phyloP scores from a whole-genome alignment of 2,113 vertebrate genomes.

The Ictalurus punctatus region DNA sequence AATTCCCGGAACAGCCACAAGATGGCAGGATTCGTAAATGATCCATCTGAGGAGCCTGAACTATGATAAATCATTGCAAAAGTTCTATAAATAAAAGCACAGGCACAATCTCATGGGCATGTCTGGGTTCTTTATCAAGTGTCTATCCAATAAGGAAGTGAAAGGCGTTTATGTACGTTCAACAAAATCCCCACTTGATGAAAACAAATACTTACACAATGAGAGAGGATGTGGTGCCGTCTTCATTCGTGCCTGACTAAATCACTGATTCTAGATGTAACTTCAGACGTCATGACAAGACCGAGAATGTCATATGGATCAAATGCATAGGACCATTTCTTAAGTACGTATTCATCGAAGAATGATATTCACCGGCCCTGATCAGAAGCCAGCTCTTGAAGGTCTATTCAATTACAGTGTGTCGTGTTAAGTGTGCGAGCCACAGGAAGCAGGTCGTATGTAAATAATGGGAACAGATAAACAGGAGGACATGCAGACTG shows the following conservation, averaged over 20 bases:
- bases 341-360: background rate
- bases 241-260: background rate
- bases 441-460: slow-evolving; percentile 20
- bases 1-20: slow-evolving; percentile 30
- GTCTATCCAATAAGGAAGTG: background rate
- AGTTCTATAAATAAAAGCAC: background rate
- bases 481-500: background rate
- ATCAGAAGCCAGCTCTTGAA: background rate
- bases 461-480: slow-evolving; percentile 3
- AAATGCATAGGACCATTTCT: background rate
- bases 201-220: background rate
- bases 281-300: background rate
- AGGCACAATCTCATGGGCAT: background rate
- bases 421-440: background rate
- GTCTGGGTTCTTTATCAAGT: background rate
- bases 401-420: background rate
- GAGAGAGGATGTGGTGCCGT: background rate
- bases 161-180: background rate
- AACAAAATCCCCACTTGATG: background rate
- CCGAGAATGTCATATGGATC: background rate
- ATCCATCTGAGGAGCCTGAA: background rate
- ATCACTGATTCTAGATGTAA: background rate
- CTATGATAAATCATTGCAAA: background rate
- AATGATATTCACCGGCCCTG: background rate
- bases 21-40: slow-evolving; percentile 30